Conservation (phyloP, 1,140 invertebrate species). For the Drosophila paulistorum region DNA sequence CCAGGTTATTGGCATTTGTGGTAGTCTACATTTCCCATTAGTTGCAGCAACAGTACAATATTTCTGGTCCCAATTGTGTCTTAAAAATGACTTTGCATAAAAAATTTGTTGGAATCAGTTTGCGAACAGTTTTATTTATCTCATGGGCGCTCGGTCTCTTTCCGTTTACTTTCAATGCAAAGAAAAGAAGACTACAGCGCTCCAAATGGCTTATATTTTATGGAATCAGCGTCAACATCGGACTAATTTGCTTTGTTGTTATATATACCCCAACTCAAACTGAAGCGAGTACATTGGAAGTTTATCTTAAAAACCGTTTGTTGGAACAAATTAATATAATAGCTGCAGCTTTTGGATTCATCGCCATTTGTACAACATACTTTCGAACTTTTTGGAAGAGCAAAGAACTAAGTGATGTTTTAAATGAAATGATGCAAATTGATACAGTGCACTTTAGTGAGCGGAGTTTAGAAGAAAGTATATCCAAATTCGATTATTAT, state of each 20-base stretch:
- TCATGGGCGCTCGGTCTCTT: slow-evolving; percentile 56
- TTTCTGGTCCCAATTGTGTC: not conserved
- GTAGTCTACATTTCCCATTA: not conserved
- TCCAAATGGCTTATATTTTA: slow-evolving; percentile 54
- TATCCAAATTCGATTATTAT: slow-evolving; percentile 1
- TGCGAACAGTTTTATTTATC: slow-evolving; percentile 34
- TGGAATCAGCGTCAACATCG: slow-evolving; percentile 34
- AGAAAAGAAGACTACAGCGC: slow-evolving; percentile 25
- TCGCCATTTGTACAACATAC: slow-evolving; percentile 1
- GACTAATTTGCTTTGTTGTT: not conserved
- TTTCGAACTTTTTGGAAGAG: slow-evolving; percentile 6
- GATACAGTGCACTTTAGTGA: slow-evolving; percentile 1
- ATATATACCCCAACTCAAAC: slow-evolving; percentile 17
- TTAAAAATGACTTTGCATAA: slow-evolving; percentile 38
- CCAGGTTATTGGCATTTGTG: not conserved
- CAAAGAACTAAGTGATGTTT: not conserved
- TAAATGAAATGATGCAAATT: slow-evolving; percentile 22
- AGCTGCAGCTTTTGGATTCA: slow-evolving; percentile 16
- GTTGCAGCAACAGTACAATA: not conserved
- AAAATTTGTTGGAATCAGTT: slow-evolving; percentile 29
- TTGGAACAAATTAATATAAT: slow-evolving; percentile 26
- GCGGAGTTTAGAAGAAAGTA: not conserved
- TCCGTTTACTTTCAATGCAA: slow-evolving; percentile 41
- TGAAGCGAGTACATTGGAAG: not conserved
- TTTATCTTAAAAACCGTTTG: slow-evolving; percentile 37